Conservation (phyloP, 2,797 vertebrate species). For the Epinephelus coioides region DNA sequence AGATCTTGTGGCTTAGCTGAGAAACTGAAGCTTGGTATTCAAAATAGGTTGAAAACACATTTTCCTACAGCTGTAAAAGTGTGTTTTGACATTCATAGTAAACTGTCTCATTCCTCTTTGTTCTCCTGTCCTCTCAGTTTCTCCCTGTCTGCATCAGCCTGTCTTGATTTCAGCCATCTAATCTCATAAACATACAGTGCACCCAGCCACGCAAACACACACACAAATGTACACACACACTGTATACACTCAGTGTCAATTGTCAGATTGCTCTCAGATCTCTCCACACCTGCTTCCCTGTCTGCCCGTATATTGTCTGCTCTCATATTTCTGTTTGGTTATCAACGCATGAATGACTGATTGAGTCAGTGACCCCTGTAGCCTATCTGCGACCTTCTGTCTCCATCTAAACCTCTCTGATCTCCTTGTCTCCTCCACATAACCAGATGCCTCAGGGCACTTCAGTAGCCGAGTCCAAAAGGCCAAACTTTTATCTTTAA, state of each 20-base stretch:
- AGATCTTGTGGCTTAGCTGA: not conserved
- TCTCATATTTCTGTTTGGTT: conserved; percentile 70
- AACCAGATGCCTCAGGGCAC: conserved; percentile 19
- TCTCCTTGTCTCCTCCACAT: conserved; percentile 2
- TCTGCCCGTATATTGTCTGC: conserved; percentile 42
- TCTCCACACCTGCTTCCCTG: conserved; percentile 36
- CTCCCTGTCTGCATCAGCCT: not conserved
- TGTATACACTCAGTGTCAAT: conserved; percentile 4
- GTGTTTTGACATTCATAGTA: not conserved
- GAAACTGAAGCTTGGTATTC: not conserved
- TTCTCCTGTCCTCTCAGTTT: conserved; percentile 1
- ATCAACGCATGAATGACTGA: conserved; percentile 57
- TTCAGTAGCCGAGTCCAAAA: conserved; percentile 9
- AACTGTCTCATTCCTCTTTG: not conserved
- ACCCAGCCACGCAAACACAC: not conserved
- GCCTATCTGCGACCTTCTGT: conserved; percentile 47
- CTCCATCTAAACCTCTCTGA: conserved; percentile 30
- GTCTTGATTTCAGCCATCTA: conserved; percentile 34
- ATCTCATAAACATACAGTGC: conserved; percentile 21
- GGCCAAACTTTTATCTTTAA: not conserved
- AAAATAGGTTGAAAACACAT: not conserved
- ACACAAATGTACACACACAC: not conserved
- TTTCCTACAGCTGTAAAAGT: not conserved
- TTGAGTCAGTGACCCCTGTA: conserved; percentile 56
- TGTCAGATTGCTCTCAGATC: conserved; percentile 53